These are phyloP conservation scores for Ctenicera cuprea DNA, from an alignment of 2,888 invertebrate genomes.

Conservation along the genomic window DNA sequence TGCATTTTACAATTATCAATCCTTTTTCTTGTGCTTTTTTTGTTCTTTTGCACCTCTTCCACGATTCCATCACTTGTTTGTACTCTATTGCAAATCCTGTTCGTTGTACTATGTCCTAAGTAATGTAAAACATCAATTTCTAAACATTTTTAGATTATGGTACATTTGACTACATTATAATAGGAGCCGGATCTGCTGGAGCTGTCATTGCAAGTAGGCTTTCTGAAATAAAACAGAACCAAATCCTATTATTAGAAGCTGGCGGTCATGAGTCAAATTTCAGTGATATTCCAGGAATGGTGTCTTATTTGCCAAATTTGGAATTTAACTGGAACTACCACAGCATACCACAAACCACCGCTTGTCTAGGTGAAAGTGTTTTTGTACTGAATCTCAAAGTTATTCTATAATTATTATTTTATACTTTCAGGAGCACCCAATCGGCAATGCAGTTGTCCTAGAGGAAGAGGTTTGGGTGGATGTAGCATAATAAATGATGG, in stretches of 20 bases:
- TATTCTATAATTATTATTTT: slow-evolving; percentile 59
- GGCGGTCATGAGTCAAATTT: slow-evolving; percentile 65
- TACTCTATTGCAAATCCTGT: too few relatives aligned
- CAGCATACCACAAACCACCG: slow-evolving; percentile 22
- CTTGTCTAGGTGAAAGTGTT: slow-evolving; percentile 32
- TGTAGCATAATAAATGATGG: slow-evolving; percentile 54
- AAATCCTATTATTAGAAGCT: slow-evolving; percentile 81
- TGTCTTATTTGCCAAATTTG: not conserved
- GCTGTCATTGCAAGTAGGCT: slow-evolving; percentile 80
- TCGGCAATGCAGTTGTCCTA: slow-evolving; percentile 48
- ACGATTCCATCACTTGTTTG: not conserved
- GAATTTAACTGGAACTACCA: slow-evolving; percentile 40
- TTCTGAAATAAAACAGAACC: slow-evolving; percentile 79
- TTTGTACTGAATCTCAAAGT: not conserved
- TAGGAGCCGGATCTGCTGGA: slow-evolving; percentile 81
- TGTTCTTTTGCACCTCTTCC: not conserved
- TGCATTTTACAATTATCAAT: too few relatives aligned
- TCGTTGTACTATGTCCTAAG: not conserved
- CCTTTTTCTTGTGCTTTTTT: too few relatives aligned
- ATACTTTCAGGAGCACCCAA: slow-evolving; percentile 53
- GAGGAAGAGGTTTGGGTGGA: slow-evolving; percentile 58
- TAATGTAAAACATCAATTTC: too few relatives aligned
- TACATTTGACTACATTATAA: slow-evolving; percentile 80
- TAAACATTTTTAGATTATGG: slow-evolving; percentile 30
- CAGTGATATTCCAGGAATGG: slow-evolving; percentile 36